Base-by-base conservation (phyloP, 2,888 invertebrate species). In the Sinelater perroti region DNA sequence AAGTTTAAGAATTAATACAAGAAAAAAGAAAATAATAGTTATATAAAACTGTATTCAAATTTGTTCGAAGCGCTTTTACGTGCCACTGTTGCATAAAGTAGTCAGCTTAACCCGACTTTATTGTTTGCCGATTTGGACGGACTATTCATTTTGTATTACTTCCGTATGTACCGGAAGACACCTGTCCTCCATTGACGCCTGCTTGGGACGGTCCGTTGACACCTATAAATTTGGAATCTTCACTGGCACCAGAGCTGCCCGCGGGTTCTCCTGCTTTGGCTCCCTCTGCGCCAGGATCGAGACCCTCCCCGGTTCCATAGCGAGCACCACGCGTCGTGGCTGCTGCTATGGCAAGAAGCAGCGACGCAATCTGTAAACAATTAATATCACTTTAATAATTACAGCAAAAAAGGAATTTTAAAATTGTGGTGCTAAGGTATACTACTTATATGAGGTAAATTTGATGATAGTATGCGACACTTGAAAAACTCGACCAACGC, bases 331-430 rank as follows among this genome's bases (percentile, higher is more conserved):
- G 17, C 7, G 35, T 16, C 1, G 35, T 17, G 35, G 35, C 17
- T 4, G 7, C 16, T 16, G 35, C 35, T 18, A 35, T 18, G n/a
- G n/a, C 1, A 3, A 35, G 16, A 8, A 35, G 35, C 2, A 35
- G 8, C 7, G 35, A 35, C 35, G 35, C 35, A 35, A 35, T 35
- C 35, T 35, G 16, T 6, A 35, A 35, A 16, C n/a, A n/a, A n/a
- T n/a, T n/a, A n/a, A n/a, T n/a, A n/a, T n/a, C n/a, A n/a, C n/a
- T n/a, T n/a, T n/a, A n/a, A n/a, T n/a, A n/a, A n/a, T n/a, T n/a
- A n/a, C n/a, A n/a, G n/a, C n/a, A n/a, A n/a, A n/a, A n/a, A n/a
- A n/a, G n/a, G n/a, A n/a, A n/a, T n/a, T n/a, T n/a, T n/a, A n/a
- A n/a, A n/a, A n/a, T n/a, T n/a, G n/a, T n/a, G n/a, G n/a, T n/a